Percentiles rank a stretch among this genome's conserved stretches.
Conservation (phyloP, 1,140 invertebrate genomes). For the Leptinotarsa lineolata region DNA sequence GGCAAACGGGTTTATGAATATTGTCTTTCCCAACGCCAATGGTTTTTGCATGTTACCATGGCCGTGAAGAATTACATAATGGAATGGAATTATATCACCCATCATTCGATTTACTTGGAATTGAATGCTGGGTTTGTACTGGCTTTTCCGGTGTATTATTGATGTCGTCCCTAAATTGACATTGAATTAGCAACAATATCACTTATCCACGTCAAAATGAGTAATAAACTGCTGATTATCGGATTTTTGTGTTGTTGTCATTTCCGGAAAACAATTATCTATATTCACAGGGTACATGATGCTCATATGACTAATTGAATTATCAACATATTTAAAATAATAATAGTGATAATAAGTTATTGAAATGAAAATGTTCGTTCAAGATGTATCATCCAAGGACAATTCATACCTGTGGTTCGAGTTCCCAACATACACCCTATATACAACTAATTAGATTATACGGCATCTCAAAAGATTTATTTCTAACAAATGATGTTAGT, state of each 20-base stretch:
- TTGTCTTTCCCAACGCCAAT: constrained; percentile 9
- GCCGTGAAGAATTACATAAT: constrained; percentile 46
- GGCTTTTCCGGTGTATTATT: constrained; percentile 39
- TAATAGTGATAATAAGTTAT: too few species aligned
- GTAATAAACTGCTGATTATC: constrained; percentile 1
- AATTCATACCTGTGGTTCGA: too few species aligned
- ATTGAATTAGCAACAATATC: constrained; percentile 32
- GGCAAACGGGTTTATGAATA: too few species aligned
- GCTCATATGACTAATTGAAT: too few species aligned
- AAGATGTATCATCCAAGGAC: too few species aligned
- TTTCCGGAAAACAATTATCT: background rate
- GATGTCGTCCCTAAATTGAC: constrained; percentile 34
- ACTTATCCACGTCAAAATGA: constrained; percentile 11
- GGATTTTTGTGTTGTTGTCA: background rate
- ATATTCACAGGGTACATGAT: too few species aligned
- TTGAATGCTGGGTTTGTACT: constrained; percentile 26
- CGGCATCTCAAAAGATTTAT: too few species aligned
- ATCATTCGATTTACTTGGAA: constrained; percentile 37
- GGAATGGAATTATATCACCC: constrained; percentile 35
- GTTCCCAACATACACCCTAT: too few species aligned
- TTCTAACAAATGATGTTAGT: too few species aligned
- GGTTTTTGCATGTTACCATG: constrained; percentile 35
- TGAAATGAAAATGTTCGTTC: too few species aligned
- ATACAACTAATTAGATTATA: too few species aligned
- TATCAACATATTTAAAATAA: too few species aligned